phyloP scores from a whole-genome alignment of 2,113 vertebrate genomes.

The Pygoscelis adeliae region DNA sequence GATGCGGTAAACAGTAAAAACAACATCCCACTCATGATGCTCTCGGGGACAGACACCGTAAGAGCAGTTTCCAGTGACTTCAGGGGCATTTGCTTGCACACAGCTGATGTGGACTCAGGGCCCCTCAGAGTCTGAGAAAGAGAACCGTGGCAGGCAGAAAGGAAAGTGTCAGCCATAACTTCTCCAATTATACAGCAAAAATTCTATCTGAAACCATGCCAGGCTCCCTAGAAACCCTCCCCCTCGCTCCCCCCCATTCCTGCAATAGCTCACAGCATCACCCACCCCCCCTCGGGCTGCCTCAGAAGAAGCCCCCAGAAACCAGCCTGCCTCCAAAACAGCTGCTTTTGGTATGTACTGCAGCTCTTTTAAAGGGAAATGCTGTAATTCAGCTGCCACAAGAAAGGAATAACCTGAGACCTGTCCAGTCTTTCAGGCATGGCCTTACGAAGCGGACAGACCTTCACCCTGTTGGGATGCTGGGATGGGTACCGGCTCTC shows the following conservation, averaged over 20 bases:
- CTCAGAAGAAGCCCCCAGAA: neutral
- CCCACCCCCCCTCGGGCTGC: neutral
- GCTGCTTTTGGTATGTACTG: neutral
- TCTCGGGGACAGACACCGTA: neutral
- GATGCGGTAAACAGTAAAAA: neutral
- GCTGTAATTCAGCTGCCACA: neutral
- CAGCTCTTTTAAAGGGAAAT: neutral
- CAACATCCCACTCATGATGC: neutral
- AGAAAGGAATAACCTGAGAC: neutral
- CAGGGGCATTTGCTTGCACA: neutral
- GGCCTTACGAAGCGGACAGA: neutral
- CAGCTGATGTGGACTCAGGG: neutral
- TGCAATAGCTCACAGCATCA: neutral
- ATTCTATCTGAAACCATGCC: neutral
- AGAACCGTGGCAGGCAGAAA: neutral
- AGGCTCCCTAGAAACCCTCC: neutral
- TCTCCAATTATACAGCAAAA: neutral
- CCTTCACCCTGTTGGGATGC: neutral
- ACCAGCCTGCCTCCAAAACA: neutral
- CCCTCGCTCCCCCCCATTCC: fast-evolving
- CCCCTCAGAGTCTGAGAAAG: neutral
- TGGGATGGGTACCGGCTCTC: neutral
- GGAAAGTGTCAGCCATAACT: neutral
- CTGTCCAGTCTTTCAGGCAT: neutral
- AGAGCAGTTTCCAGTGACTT: neutral